Conservation (phyloP, 2,113 vertebrate species). For the Ictidomys tridecemlineatus region DNA sequence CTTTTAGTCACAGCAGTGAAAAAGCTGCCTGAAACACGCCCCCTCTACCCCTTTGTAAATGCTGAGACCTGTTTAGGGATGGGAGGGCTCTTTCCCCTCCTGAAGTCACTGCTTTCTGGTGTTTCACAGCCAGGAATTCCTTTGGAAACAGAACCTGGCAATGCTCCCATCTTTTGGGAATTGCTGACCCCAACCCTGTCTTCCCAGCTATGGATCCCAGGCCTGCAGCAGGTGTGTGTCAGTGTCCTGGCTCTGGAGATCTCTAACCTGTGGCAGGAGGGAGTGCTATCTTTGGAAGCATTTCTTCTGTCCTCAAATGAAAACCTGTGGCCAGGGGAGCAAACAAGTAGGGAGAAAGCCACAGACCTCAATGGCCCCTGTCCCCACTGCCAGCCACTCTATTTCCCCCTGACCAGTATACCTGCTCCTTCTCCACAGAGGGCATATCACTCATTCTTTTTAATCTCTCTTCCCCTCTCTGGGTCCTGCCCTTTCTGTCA, state of each 20-base stretch:
- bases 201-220: conserved; percentile 79
- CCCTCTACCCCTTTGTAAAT: background rate
- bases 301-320: conserved; percentile 84
- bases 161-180: conserved; percentile 65
- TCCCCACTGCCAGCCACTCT: no score
- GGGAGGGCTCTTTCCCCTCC: background rate
- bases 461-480: background rate
- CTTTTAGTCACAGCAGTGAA: no score
- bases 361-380: background rate
- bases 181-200: conserved; percentile 17
- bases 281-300: conserved; percentile 65
- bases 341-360: conserved; percentile 67
- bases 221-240: conserved; percentile 83
- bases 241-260: conserved; percentile 73
- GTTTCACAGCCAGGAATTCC: conserved; percentile 67
- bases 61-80: conserved; percentile 20
- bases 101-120: background rate
- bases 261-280: conserved; percentile 82
- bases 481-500: background rate
- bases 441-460: no score
- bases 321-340: conserved; percentile 74
- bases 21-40: no score
- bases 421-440: background rate
- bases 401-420: background rate
- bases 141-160: conserved; percentile 74